These are phyloP conservation scores for Salvelinus sp. DNA, from an alignment of 2,113 vertebrate species.

Conservation along the genomic window DNA sequence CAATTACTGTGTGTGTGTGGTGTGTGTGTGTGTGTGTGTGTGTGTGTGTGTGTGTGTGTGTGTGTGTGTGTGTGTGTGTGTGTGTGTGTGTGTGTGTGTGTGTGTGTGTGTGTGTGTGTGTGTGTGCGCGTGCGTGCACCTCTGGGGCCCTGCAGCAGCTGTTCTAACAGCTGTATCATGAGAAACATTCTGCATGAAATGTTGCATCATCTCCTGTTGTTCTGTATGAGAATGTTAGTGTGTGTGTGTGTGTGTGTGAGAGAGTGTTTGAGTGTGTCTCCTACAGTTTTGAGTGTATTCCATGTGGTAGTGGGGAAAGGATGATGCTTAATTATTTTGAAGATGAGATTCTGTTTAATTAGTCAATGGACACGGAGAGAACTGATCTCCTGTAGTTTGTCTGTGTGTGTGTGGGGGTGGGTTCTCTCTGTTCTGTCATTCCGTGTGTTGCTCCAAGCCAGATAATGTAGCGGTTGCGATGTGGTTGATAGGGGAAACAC, in stretches of 20 bases:
- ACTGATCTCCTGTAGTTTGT: no score
- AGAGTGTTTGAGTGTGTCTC: background rate
- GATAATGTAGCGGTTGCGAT: no score
- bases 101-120: no score
- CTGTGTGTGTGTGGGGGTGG: no score
- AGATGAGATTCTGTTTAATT: no score
- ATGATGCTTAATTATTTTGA: no score
- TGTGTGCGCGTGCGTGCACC: background rate
- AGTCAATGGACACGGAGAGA: no score
- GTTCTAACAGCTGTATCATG: constrained; percentile 65
- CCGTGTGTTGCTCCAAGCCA: no score
- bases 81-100: background rate
- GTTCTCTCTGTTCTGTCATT: no score
- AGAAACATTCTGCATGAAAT: constrained; percentile 64
- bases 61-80: constrained; percentile 13
- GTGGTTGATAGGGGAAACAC: no score
- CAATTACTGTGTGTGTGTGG: constrained; percentile 6
- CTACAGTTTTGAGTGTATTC: background rate
- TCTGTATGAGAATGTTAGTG: no score
- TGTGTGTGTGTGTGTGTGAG: constrained; percentile 3
- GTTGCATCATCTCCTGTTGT: constrained; percentile 61
- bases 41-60: no score
- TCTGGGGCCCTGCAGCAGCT: constrained; percentile 56
- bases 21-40: background rate
- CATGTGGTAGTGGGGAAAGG: background rate